Conservation (phyloP, 2,888 invertebrate species). For the Junonia oenone region DNA sequence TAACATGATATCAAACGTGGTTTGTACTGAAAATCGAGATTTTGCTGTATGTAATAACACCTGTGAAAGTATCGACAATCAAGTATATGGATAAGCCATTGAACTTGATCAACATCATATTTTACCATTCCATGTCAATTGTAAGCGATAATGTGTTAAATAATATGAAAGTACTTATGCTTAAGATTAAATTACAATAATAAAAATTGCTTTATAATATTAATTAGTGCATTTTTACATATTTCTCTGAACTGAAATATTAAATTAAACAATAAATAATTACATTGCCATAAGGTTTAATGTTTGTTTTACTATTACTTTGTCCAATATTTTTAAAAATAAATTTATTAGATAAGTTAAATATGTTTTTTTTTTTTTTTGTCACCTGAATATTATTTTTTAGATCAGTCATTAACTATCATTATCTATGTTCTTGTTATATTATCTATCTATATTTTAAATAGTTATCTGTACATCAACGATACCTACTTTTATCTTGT, state of each 20-base stretch:
- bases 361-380: background rate
- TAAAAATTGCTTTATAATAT: background rate
- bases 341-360: background rate
- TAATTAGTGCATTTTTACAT: background rate
- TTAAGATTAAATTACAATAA: background rate
- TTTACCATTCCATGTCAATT: background rate
- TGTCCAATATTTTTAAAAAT: background rate
- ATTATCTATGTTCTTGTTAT: too few species aligned
- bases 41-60: too few species aligned
- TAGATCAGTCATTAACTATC: too few species aligned
- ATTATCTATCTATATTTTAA: too few species aligned
- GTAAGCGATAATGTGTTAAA: background rate
- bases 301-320: background rate
- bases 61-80: too few species aligned
- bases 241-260: background rate
- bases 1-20: too few species aligned
- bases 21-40: too few species aligned
- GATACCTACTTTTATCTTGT: too few species aligned
- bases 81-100: too few species aligned
- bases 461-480: too few species aligned
- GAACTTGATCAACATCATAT: background rate
- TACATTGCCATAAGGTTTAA: background rate
- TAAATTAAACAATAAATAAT: background rate
- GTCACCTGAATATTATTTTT: too few species aligned
- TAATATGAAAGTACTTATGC: background rate